Base-by-base conservation (phyloP, 2,888 invertebrate genomes). In the Hydrotaea cyrtoneurina region DNA sequence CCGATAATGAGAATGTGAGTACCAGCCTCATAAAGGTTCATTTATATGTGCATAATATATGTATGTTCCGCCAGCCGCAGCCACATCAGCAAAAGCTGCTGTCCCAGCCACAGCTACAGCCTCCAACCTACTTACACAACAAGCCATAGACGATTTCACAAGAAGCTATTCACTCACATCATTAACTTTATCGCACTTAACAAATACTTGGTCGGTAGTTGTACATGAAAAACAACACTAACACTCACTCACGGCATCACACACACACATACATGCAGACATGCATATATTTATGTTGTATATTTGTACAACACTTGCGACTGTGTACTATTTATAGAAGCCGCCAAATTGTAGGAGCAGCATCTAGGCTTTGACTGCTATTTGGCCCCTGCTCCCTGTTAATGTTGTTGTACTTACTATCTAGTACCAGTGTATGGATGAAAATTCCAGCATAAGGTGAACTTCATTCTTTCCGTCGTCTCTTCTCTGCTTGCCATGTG, bases 201-300 rank as follows among this genome's bases (percentile, higher is more conserved):
- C 36, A 26, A 62, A 62, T n/a, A 31, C 15, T 62, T 31, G 31
- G 31, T 31, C 31, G 31, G 31, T 31, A 31, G 31, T 31, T 31
- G 31, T 7, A 31, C 3, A 31, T 4, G 31, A 31, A 31, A 2
- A 15, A 62, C 31, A 39, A 3, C n/a, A n/a, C 39, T 31, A 7
- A 31, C 31, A 31, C 31, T 31, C 31, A 7, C 31, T 7, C 31
- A 96, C 62, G n/a, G n/a, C n/a, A n/a, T 7, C 62, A 59, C 96
- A 4, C 26, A 26, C 13, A 2, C n/a, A 59, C 59, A 23, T 31
- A 31, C 7, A 7, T 2, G 31, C 59, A 26, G 7, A 31, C 26
- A 43, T 8, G 5, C 13, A 59, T 26, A n/a, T n/a, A n/a, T n/a
- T n/a, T n/a, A n/a, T n/a, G n/a, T n/a, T n/a, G n/a, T n/a, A n/a